Evolutionary conservation across 2,888 invertebrate genomes (phyloP).

Genomic region (Congeria kusceri): DNA sequence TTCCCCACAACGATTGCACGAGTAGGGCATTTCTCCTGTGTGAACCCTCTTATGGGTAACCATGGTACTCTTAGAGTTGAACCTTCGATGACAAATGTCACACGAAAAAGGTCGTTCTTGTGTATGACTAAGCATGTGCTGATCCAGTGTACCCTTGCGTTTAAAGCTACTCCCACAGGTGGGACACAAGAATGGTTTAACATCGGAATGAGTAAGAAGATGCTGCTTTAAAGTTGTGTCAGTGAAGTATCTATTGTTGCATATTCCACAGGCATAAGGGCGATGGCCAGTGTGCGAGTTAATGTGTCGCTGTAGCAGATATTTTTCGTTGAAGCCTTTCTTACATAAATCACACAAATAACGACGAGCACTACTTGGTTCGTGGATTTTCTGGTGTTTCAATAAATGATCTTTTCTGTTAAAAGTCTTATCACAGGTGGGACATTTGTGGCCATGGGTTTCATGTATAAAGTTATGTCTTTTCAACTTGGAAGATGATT

Average conservation of each 20-base stretch:
- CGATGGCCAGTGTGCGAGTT: conserved; percentile 44
- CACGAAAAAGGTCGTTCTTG: conserved; percentile 84
- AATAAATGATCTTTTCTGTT: conserved; percentile 43
- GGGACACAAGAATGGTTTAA: conserved; percentile 84
- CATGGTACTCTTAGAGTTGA: conserved; percentile 34
- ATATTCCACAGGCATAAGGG: conserved; percentile 41
- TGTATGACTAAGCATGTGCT: conserved; percentile 88
- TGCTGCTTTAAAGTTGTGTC: conserved; percentile 35
- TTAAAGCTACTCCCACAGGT: conserved; percentile 85
- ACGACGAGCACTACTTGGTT: conserved; percentile 32
- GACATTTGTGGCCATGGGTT: conserved; percentile 27
- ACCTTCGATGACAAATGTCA: conserved; percentile 74
- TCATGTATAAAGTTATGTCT: conserved; percentile 39
- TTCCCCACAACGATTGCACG: conserved; percentile 37
- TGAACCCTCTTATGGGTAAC: conserved; percentile 44
- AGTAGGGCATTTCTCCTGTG: conserved; percentile 46
- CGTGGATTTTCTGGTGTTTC: conserved; percentile 39
- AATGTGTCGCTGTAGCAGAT: conserved; percentile 30
- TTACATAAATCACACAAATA: conserved; percentile 34
- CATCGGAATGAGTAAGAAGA: conserved; percentile 83
- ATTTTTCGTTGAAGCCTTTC: conserved; percentile 43
- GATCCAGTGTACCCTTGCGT: conserved; percentile 85
- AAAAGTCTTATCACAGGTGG: conserved; percentile 26
- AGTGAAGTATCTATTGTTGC: conserved; percentile 16
- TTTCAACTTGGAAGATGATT: conserved; percentile 26